A percentile compares a stretch with the other conserved stretches of the same genome.
These are phyloP conservation scores for Seladonia tumulorum DNA, from an alignment of 2,888 invertebrate genomes.

Conservation along the genomic window DNA sequence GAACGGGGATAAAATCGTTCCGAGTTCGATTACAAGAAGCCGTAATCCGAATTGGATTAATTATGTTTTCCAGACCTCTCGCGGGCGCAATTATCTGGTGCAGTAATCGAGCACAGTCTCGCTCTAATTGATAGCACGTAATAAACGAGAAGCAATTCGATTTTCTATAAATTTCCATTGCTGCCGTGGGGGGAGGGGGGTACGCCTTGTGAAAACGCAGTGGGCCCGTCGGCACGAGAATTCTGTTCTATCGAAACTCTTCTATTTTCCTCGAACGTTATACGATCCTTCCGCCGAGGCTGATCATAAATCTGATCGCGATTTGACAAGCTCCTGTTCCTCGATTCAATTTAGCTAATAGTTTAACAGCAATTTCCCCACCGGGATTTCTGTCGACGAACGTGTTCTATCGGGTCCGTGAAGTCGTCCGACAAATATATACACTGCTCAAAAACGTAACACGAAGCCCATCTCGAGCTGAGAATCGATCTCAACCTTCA, in stretches of 20 bases:
- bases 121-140: background rate
- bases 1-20: background rate
- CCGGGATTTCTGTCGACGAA: background rate
- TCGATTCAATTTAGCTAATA: slow-evolving; percentile 3
- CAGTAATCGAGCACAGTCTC: background rate
- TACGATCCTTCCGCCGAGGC: background rate
- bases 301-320: background rate
- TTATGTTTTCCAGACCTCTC: background rate
- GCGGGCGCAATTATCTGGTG: background rate
- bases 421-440: background rate
- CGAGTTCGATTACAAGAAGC: background rate
- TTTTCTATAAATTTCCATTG: background rate
- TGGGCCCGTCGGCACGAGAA: background rate
- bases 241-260: background rate
- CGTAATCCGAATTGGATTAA: background rate
- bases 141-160: slow-evolving; percentile 10
- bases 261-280: slow-evolving; percentile 1
- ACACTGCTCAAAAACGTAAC: background rate
- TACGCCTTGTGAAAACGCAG: background rate
- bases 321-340: background rate
- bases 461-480: background rate
- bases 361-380: background rate
- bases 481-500: too few species aligned
- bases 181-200: background rate
- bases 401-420: background rate